These are phyloP conservation scores for Linnaemya tessellans DNA, from an alignment of 2,888 invertebrate species.

Conservation along the genomic window DNA sequence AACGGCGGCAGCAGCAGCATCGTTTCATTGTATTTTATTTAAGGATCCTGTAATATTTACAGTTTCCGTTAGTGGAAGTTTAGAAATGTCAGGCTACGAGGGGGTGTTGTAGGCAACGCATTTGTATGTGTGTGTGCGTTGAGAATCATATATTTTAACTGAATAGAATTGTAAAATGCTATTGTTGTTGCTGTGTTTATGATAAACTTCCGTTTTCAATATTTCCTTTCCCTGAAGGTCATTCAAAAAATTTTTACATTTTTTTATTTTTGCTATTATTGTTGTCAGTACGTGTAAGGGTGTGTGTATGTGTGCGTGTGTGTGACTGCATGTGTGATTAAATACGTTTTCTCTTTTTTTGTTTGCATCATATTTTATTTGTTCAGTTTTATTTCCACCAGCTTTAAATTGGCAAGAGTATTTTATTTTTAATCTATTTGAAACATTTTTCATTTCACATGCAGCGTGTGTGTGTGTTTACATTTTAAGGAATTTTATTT, in stretches of 20 bases:
- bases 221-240: constrained; percentile 52
- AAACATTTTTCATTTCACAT: not conserved
- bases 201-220: constrained; percentile 65
- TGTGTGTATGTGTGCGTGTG: not conserved
- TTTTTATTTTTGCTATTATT: not conserved
- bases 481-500: constrained; percentile 18
- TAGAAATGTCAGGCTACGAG: constrained; percentile 14
- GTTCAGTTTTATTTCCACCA: constrained; percentile 3
- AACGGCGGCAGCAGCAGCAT: not conserved
- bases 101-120: not conserved
- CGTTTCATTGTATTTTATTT: constrained; percentile 42
- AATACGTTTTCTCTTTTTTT: not conserved
- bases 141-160: constrained; percentile 40
- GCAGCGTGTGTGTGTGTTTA: not conserved
- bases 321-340: not conserved
- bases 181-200: constrained; percentile 52
- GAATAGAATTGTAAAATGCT: constrained; percentile 52
- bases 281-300: not conserved
- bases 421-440: constrained; percentile 34
- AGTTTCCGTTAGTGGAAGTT: constrained; percentile 50
- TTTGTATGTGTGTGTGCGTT: constrained; percentile 5
- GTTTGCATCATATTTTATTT: not conserved
- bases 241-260: constrained; percentile 14
- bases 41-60: constrained; percentile 61
- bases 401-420: not conserved